Evolutionary conservation across 2,888 invertebrate species (phyloP), one percentile per base, ranked within the genome.

Genomic region (Exephanes ischioxanthus): DNA sequence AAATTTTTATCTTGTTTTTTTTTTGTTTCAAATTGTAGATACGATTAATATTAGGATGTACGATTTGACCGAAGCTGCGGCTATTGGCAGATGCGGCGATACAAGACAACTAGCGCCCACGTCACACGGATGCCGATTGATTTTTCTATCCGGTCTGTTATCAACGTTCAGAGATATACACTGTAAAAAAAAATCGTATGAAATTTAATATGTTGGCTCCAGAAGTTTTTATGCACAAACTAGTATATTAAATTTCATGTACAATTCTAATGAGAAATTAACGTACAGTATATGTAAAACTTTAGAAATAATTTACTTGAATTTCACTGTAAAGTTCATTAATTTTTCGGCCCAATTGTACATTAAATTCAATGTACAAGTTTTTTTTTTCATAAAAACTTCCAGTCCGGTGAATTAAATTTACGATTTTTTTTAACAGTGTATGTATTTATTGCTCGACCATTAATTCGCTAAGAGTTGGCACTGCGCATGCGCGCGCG

Each of bases 21-120:
- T 80, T 58, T 70, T 14, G 30, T 79, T 81, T 22, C 19, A 22
- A 55, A 55, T 55, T 7, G 55, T 58, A 22, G 67, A 48, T 73
- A 77, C 11, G 11, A 41, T 41, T 11, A 22, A 22, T 22, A 55
- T 55, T 55, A 55, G 55, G 48, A 26, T 66, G 53, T 83, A 76
- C 45, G 63, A 70, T 51, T 77, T 81, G n/a, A 53, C 67, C 48
- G 68, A 66, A 82, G 77, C 67, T 61, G 76, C 70, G 11, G 67
- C 68, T 81, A 72, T 66, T 83, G 7, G 82, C 80, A 83, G 63
- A 87, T 87, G 58, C 72, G 58, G 72, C 76, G 87, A 92, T 92
- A 92, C 92, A 92, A 92, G 92, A 92, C 92, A 92, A 92, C 92
- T 92, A 92, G 92, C 89, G 91, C 91, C 91, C 92, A 91, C 91